Base-by-base conservation (phyloP, 2,113 vertebrate genomes). In the Corythaeola cristata region DNA sequence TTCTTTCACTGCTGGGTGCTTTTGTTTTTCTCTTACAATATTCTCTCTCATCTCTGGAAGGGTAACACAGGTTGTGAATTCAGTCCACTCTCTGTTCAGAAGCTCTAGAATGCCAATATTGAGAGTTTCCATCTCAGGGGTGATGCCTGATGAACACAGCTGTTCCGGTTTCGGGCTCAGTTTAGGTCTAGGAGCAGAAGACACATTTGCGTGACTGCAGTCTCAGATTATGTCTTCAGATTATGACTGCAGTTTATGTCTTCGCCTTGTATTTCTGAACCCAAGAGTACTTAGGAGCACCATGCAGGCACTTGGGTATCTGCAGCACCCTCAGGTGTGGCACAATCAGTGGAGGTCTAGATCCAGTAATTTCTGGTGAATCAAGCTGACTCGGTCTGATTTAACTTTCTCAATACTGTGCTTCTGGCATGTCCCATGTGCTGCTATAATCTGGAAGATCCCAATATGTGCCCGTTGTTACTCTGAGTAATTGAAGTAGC, bases 241-340 rank as follows among this genome's bases (percentile, higher is more conserved):
- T 44, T 44, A 44, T 44, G 41, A 12, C 41, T 44, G 41, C 55
- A 19, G 6, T 82, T 49, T 37, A 11, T 50, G 15, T 17, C 66
- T 85, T 83, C 50, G 10, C 19, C 11, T 93, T 1, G 0, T 84
- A 41, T 59, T 91, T 93, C 28, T 79, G 62, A 14, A 35, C 14
- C 6, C 21, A 58, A n/a, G 37, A 76, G 33, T 39, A 14, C 23
- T 30, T 81, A 77, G 20, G 32, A 69, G 4, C 37, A 44, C 27
- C 0, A 0, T 45, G 10, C 8, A 45, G 76, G 47, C 27, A 47
- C 35, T 66, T 5, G 3, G 21, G 5, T 53, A 30, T 64, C 41
- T 75, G 44, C 32, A 77, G 15, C 55, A 41, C 41, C 41, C 37
- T 71, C 56, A 55, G 32, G 8, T 78, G n/a, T 87, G 73, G 74